phyloP scores from a whole-genome alignment of 2,113 vertebrate species.

The Antechinus stuartii region DNA sequence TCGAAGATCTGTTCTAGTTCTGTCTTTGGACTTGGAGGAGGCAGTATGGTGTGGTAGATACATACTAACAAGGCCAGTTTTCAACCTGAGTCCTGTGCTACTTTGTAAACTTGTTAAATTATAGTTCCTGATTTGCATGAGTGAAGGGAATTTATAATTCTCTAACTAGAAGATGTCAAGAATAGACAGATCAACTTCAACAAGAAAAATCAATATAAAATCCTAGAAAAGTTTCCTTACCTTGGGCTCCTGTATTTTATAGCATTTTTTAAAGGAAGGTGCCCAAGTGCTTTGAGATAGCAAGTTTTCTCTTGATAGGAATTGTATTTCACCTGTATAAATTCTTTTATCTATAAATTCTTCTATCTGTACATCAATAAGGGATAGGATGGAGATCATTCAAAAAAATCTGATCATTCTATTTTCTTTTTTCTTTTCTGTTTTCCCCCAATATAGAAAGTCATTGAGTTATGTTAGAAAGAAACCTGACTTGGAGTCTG shows the following conservation, averaged over 20 bases:
- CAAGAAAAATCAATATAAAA: not conserved
- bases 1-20: too few relatives aligned
- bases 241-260: not conserved
- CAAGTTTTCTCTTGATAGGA: not conserved
- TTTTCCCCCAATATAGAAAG: not conserved
- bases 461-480: not conserved
- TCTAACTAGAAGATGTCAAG: not conserved
- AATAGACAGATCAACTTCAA: not conserved
- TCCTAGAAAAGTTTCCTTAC: not conserved
- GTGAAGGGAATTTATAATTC: not conserved
- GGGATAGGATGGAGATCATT: not conserved
- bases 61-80: too few relatives aligned
- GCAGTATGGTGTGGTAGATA: too few relatives aligned
- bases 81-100: not conserved
- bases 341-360: not conserved
- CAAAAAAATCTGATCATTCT: not conserved
- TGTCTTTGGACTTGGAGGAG: too few relatives aligned
- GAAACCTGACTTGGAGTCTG: not conserved
- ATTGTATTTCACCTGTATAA: not conserved
- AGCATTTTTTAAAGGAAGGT: not conserved
- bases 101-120: not conserved
- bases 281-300: not conserved
- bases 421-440: not conserved
- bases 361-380: not conserved
- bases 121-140: not conserved